Conservation (phyloP, 2,888 invertebrate species). For the Epinotia bilunana region DNA sequence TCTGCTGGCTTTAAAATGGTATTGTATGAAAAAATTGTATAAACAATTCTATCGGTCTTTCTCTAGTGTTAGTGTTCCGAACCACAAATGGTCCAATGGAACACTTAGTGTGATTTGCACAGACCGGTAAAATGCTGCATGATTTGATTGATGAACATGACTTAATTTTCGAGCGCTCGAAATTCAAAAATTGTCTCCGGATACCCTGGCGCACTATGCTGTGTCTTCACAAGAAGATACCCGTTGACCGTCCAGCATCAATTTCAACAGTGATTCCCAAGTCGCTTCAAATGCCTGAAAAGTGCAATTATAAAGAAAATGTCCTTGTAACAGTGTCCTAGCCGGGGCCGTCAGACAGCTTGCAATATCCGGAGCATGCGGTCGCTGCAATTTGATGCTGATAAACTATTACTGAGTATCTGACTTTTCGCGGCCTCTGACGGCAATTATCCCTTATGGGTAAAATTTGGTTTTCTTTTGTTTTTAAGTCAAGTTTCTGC, state of each 20-base stretch:
- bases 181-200: no score
- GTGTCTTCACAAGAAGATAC: neutral
- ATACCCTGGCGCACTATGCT: no score
- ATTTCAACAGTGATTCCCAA: neutral
- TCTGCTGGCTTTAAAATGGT: neutral
- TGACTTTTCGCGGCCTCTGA: neutral
- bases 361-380: constrained; percentile 44
- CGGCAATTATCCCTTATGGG: no score
- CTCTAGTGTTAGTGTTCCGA: neutral
- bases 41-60: neutral
- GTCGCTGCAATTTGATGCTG: constrained; percentile 14
- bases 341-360: constrained; percentile 16
- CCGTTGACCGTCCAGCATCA: no score
- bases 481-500: neutral
- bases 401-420: neutral
- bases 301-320: constrained; percentile 18
- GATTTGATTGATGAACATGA: no score
- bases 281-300: constrained; percentile 4
- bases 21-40: neutral
- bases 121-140: no score
- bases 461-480: neutral
- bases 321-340: constrained; percentile 19
- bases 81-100: no score
- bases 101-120: no score
- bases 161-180: no score